Evolutionary conservation across 1,140 invertebrate genomes (phyloP), one percentile per base, ranked within the genome.

Genomic region (Cotesia glomerata): DNA sequence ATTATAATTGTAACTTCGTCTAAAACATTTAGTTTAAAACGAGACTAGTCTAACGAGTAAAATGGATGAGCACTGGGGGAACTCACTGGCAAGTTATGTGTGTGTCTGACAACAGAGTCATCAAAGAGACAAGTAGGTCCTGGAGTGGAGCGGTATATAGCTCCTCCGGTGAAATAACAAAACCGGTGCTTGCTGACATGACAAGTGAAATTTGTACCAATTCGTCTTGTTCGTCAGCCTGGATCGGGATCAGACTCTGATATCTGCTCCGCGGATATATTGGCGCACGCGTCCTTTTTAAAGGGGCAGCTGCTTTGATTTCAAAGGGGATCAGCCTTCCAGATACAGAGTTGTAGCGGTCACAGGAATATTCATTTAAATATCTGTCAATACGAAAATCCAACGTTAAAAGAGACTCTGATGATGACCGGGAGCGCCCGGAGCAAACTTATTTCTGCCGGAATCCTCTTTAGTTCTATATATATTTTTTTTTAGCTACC

Each of bases 301-400:
- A 83, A 83, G 80, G 78, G 13, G 34, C 26, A 16, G 66, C 54
- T 54, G 80, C 80, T 84, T 84, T 84, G 80, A 85, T 82, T 85
- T 82, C 78, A 84, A 84, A 85, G 80, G 80, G 82, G 79, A 79
- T 45, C 39, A 45, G 26, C 26, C 26, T 26, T 26, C 39, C 39
- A 45, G 39, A 45, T 7, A 9, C 52, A 14, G 13, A 75, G 79
- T 77, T n/a, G 77, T 72, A 81, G 80, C 78, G 74, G 73, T 75
- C 74, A 71, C 74, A 82, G 80, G 78, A 80, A 86, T 84, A 86
- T 85, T 85, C 84, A 85, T 86, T 86, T 85, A 85, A 85, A 86
- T 85, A 85, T 83, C 83, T 86, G 85, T 83, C 85, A 82, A 86
- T 86, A 86, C 78, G 79, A 74, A 76, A 79, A 75, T 76, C 71